Evolutionary conservation across 2,113 vertebrate species (phyloP), one percentile per base, ranked within the genome.

Genomic region (Neomonachus schauinslandi): DNA sequence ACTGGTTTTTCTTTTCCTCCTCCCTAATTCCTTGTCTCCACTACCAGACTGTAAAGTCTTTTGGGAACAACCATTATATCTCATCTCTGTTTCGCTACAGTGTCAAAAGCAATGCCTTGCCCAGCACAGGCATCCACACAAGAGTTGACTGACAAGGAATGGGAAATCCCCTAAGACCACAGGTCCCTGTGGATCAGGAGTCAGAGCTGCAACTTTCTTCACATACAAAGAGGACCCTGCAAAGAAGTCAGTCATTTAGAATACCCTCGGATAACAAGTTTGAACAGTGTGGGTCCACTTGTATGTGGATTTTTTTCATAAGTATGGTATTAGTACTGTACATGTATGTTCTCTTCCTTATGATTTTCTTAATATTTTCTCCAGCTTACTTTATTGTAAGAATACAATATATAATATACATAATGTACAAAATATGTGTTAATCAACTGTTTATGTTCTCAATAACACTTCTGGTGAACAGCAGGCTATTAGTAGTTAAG

Each of bases 111-210:
- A 88, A 55, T 61, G 36, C 65, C 26, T 91, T 92, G 55, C 12
- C 19, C 59, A 93, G 31, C 14, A 89, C 10, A 63, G 28, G 6
- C 57, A 86, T 42, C 53, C 81, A 86, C 31, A 89, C 21, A 93
- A 61, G 61, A 77, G 33, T 5, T 95, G 71, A 80, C 51, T 51
- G 39, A 86, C 39, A 91, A 91, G n/a, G 19, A 94, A 88, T 8
- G 77, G 42, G 57, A 95, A 86, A 89, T 59, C 11, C 46, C 24
- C 24, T 14, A 72, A 94, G 61, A 82, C 57, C 57, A 91, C 1
- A 95, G 28, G 67, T 88, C 53, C 80, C 89, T 94, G 57, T 74
- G n/a, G 49, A 95, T 84, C 83, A 89, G n/a, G 67, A 86, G 7
- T 89, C 63, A 95, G 59, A 96, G 59, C 53, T 81, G 18, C 0